phyloP scores from a whole-genome alignment of 2,888 invertebrate genomes.

The Nomada ferruginata region DNA sequence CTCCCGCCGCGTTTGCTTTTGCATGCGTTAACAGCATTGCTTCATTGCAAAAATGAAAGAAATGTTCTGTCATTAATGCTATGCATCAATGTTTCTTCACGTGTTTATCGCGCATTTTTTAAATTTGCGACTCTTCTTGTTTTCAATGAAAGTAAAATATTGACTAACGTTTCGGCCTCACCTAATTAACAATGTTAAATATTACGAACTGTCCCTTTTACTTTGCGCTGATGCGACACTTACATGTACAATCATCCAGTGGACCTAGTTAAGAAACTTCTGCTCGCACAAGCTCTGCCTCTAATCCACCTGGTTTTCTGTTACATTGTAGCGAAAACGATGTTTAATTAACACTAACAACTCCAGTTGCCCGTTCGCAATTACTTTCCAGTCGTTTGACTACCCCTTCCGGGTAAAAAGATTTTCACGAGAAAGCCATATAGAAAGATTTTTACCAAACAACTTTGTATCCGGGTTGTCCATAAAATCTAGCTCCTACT shows the following conservation, averaged over 20 bases:
- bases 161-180: no score
- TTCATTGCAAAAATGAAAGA: not conserved
- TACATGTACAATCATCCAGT: not conserved
- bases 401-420: not conserved
- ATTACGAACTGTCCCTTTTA: no score
- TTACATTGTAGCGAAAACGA: conserved; percentile 9
- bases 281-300: not conserved
- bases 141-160: no score
- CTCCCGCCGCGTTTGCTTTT: not conserved
- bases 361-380: not conserved
- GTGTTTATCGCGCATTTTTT: no score
- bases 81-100: no score
- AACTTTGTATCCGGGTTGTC: not conserved
- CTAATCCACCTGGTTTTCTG: not conserved
- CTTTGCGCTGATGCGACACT: not conserved
- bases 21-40: not conserved
- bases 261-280: not conserved
- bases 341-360: conserved; percentile 13
- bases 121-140: no score
- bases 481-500: conserved; percentile 34
- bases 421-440: not conserved
- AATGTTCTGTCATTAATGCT: no score
- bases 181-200: no score
- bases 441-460: not conserved
- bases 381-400: conserved; percentile 16